Evolutionary conservation across 2,113 vertebrate species (phyloP).

Genomic region (Ictalurus furcatus): DNA sequence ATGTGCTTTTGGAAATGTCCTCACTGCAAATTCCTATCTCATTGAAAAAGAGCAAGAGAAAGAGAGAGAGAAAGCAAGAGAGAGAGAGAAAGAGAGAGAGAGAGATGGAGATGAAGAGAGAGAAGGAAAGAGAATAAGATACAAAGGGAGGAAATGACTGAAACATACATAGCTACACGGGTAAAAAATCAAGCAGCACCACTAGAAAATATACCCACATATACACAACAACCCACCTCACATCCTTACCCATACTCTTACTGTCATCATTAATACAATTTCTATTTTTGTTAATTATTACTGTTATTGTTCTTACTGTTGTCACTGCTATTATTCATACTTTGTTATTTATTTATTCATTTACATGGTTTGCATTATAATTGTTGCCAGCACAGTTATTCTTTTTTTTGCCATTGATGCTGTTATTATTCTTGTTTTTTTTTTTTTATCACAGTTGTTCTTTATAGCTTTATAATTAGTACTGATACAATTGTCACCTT

Average conservation of each 20-base stretch:
- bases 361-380: background rate
- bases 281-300: background rate
- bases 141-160: background rate
- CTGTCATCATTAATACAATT: background rate
- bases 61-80: background rate
- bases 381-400: background rate
- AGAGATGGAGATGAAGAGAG: background rate
- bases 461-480: background rate
- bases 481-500: background rate
- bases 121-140: background rate
- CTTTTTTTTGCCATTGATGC: background rate
- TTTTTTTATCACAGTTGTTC: background rate
- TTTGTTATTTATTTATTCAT: background rate
- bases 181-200: background rate
- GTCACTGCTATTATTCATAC: background rate
- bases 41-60: background rate
- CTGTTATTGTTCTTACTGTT: background rate
- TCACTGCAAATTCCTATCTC: background rate
- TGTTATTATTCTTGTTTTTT: background rate
- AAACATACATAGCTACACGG: background rate
- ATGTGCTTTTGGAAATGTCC: conserved; percentile 9
- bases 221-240: background rate
- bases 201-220: background rate
- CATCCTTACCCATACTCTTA: background rate
- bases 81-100: background rate